Evolutionary conservation across 2,797 vertebrate genomes (phyloP), one percentile per base, ranked within the genome.

Genomic region (Odontamblyopus lacepedii): DNA sequence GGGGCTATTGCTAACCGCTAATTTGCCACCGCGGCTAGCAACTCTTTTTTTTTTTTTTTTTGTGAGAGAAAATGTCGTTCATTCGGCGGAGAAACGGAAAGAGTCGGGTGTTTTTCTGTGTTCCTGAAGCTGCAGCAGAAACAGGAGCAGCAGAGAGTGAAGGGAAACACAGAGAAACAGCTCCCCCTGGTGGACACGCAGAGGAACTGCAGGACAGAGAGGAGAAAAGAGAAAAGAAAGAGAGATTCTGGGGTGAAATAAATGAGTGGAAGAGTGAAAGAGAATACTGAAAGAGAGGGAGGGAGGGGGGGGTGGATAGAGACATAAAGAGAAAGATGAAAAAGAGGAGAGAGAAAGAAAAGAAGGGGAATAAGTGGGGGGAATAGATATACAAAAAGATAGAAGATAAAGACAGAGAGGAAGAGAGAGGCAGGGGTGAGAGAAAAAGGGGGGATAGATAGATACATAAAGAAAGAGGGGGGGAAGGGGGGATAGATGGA

Each of bases 391-490:
- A n/a, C n/a, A n/a, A n/a, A n/a, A n/a, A n/a, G n/a, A 23, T 23
- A 23, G 23, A 23, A 23, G 23, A 23, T 23, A 23, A 23, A 23
- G 23, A 23, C 23, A 23, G 23, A 23, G 23, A 23, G 23, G 23
- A 23, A 23, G 23, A 23, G 23, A 23, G 23, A 23, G 23, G 23
- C 23, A 23, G 23, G 23, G 23, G 23, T 23, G 23, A 23, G 23
- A 23, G 23, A 23, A 23, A 23, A 23, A 23, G 23, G 23, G 23
- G 23, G 23, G 23, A 23, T 23, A 23, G 23, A 23, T 23, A 23
- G 23, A 23, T 23, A 23, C 23, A 23, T 23, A 23, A 89, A 85
- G 86, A 84, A 78, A 83, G 79, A 86, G 88, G 88, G 85, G 87
- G 83, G 29, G 1, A 4, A 30, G 29, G 29, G 4, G 1, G 29